Evolutionary conservation across 1,140 invertebrate genomes (phyloP).

Genomic region (Tenebrio molitor): DNA sequence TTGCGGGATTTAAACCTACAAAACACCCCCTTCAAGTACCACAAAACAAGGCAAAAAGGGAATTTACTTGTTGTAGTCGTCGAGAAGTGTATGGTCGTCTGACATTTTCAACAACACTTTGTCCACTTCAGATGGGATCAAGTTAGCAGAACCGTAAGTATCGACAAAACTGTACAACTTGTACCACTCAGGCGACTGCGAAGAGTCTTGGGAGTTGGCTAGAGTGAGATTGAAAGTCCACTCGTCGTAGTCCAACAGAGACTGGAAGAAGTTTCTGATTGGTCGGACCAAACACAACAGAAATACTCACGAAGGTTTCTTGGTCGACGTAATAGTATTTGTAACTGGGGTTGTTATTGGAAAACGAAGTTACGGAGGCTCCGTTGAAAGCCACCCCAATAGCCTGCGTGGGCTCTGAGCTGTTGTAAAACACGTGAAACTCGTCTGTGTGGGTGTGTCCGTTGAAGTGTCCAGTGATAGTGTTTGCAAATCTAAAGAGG

Average conservation of each 20-base stretch:
- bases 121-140: constrained; percentile 68
- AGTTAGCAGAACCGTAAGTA: constrained; percentile 71
- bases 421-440: constrained; percentile 77
- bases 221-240: constrained; percentile 84
- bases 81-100: constrained; percentile 57
- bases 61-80: constrained; percentile 59
- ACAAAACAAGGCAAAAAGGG: background rate
- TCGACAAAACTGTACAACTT: constrained; percentile 78
- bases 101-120: constrained; percentile 69
- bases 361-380: constrained; percentile 79
- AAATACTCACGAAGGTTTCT: constrained; percentile 70
- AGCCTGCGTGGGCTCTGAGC: constrained; percentile 56
- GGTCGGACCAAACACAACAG: constrained; percentile 49
- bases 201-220: constrained; percentile 74
- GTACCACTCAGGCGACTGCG: constrained; percentile 73
- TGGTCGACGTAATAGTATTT: constrained; percentile 79
- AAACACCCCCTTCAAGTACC: background rate
- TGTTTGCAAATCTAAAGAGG: constrained; percentile 68
- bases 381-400: constrained; percentile 83
- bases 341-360: constrained; percentile 85
- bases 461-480: constrained; percentile 83
- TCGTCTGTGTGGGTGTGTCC: constrained; percentile 87
- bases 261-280: background rate
- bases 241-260: constrained; percentile 77
- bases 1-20: constrained; percentile 62